Base-by-base conservation (phyloP, 2,888 invertebrate genomes). In the Diaperis boleti region DNA sequence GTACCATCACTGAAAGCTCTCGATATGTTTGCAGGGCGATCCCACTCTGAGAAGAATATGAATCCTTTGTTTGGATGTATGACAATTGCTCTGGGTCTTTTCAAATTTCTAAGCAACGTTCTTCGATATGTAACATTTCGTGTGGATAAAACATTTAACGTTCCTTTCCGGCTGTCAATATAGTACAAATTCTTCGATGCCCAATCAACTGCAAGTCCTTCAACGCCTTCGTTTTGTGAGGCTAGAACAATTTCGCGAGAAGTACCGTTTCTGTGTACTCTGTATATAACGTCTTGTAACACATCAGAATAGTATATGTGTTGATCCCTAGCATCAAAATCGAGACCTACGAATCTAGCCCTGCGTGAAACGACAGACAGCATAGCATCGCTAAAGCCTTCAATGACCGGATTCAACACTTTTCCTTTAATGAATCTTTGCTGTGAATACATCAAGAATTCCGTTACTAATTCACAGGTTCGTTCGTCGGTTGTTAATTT, bases 221-320 rank as follows among this genome's bases (percentile, higher is more conserved):
- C 97, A 0, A 97, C 96, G 0, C 97, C 97, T 82, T 97, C 97
- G 77, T 98, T 97, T 78, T 97, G 96, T 0, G 96, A 96, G 0
- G 97, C 96, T 29, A 97, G 80, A 0, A 98, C 95, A 57, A 95
- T 95, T 82, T 95, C 95, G 17, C 90, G 87, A 0, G 91, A 88
- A 0, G 91, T 90, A 41, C 92, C 92, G 72, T 92, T 92, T 64
- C 91, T 85, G 72, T 91, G 91, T 0, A 92, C 90, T 14, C 92
- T 83, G 79, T 95, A 95, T 68, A 96, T 96, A 0, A 96, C 96
- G 79, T 97, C 95, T 82, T 96, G 94, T 13, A 97, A 85, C 0
- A 98, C 97, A 78, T 99, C 99, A 0, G 98, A 98, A 81, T 97
- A 98, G 81, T 98, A 99, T 69, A 99, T 95, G 74, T 93, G 92